These are phyloP conservation scores for Chunga burmeisteri DNA, from an alignment of 2,113 vertebrate species.

Conservation along the genomic window DNA sequence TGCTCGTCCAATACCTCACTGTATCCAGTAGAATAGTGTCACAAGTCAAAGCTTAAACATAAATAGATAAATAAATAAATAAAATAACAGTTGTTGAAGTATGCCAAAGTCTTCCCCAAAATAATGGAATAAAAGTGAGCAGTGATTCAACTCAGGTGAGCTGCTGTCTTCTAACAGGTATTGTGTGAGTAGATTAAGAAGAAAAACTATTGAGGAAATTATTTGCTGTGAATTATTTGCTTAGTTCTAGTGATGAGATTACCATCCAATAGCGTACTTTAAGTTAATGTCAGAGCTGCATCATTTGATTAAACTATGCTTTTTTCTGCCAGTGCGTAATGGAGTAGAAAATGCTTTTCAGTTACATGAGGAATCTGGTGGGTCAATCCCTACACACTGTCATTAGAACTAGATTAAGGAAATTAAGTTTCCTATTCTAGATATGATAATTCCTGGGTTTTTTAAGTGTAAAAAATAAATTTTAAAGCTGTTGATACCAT, in stretches of 20 bases:
- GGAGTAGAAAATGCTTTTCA: neutral
- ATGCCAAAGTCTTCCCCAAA: neutral
- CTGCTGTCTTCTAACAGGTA: neutral
- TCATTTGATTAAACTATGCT: neutral
- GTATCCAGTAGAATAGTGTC: neutral
- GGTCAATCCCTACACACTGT: neutral
- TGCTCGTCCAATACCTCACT: neutral
- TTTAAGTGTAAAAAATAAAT: neutral
- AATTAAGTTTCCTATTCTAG: neutral
- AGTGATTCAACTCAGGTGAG: neutral
- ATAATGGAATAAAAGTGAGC: neutral
- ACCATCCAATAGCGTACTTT: neutral
- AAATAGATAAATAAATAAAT: neutral
- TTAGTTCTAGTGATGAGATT: neutral
- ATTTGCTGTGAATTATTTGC: neutral
- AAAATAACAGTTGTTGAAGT: neutral
- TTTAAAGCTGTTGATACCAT: neutral
- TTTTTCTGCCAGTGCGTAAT: neutral
- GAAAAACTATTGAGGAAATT: neutral
- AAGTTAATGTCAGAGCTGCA: neutral
- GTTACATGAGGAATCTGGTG: neutral
- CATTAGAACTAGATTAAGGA: neutral
- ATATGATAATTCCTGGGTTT: neutral
- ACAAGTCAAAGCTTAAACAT: neutral
- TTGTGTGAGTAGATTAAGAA: neutral